These are phyloP conservation scores for Ariopsis seemanni DNA, from an alignment of 2,113 vertebrate species.

Conservation along the genomic window DNA sequence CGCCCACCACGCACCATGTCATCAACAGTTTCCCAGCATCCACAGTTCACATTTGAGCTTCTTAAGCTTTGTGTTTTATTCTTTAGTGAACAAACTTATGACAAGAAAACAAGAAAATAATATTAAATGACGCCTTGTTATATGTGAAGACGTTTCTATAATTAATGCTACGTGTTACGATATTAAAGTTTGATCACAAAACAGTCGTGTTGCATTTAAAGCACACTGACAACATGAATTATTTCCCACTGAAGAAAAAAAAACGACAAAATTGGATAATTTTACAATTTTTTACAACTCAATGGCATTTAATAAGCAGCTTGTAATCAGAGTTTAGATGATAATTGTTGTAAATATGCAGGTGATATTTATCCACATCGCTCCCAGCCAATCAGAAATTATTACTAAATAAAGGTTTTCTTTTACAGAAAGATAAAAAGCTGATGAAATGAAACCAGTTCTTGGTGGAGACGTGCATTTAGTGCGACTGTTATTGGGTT, in stretches of 20 bases:
- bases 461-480: not conserved
- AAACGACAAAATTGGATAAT: too few relatives aligned
- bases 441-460: not conserved
- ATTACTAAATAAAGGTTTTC: not conserved
- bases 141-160: too few relatives aligned
- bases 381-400: not conserved
- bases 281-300: too few relatives aligned
- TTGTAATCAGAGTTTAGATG: too few relatives aligned
- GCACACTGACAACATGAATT: not conserved
- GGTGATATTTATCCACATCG: not conserved
- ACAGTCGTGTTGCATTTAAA: not conserved
- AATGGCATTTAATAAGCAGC: too few relatives aligned
- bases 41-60: too few relatives aligned
- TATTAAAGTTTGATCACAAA: too few relatives aligned
- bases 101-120: not conserved
- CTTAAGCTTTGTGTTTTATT: too few relatives aligned
- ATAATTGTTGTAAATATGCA: not conserved
- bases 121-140: too few relatives aligned
- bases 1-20: too few relatives aligned
- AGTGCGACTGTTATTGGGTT: not conserved
- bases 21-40: too few relatives aligned
- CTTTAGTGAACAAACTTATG: not conserved
- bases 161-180: too few relatives aligned
- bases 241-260: not conserved
- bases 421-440: not conserved